A percentile compares a stretch with the other conserved stretches of the same genome.
Conservation (phyloP, 2,888 invertebrate species). For the Arenicola marina region DNA sequence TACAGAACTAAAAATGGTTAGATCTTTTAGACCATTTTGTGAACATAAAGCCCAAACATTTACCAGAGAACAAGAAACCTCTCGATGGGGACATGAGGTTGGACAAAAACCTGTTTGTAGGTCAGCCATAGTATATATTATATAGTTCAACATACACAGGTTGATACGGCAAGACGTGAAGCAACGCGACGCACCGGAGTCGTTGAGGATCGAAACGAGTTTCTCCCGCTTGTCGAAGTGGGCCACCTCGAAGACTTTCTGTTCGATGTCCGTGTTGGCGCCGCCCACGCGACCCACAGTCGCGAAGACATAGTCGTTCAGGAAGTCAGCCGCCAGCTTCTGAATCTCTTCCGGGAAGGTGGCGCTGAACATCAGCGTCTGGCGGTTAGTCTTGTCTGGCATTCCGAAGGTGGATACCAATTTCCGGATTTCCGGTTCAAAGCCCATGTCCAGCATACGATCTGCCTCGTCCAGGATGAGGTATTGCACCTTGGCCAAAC, state of each 20-base stretch:
- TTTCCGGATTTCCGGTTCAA: conserved; percentile 61
- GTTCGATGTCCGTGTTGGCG: conserved; percentile 88
- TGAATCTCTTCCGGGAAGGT: conserved; percentile 78
- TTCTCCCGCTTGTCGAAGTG: conserved; percentile 77
- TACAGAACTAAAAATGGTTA: neutral
- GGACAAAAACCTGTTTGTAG: no score
- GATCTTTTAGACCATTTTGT: neutral
- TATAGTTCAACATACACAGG: no score
- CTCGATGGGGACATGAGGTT: no score
- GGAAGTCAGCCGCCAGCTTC: conserved; percentile 76
- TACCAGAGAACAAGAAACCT: no score
- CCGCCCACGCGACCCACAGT: conserved; percentile 87
- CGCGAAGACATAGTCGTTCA: conserved; percentile 71
- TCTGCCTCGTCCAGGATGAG: conserved; percentile 84
- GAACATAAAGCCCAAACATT: neutral
- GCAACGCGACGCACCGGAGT: conserved; percentile 53
- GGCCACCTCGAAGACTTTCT: conserved; percentile 66
- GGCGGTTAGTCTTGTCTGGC: conserved; percentile 53
- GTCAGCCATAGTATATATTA: no score
- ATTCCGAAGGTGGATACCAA: conserved; percentile 50
- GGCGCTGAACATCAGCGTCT: conserved; percentile 77
- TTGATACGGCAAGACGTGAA: no score
- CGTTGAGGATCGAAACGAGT: conserved; percentile 71
- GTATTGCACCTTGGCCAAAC: conserved; percentile 67
- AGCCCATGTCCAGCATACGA: conserved; percentile 79